phyloP scores from a whole-genome alignment of 2,113 vertebrate species.

The Triplophysa dalaica region DNA sequence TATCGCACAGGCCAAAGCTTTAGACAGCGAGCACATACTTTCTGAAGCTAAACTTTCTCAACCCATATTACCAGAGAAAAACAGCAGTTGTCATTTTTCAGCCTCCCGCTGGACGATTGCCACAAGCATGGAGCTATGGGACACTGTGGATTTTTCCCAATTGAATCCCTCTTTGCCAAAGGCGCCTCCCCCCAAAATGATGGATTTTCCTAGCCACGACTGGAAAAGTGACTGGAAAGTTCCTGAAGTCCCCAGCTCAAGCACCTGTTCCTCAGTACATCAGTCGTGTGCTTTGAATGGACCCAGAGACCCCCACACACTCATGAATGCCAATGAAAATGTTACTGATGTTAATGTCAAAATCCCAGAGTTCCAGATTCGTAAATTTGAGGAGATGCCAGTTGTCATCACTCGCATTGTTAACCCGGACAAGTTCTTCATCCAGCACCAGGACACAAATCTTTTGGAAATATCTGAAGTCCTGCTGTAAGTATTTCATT shows the following conservation, averaged over 20 bases:
- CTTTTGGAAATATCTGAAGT: slow-evolving; percentile 58
- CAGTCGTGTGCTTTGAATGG: not conserved
- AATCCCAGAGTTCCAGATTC: slow-evolving; percentile 67
- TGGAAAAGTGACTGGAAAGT: not conserved
- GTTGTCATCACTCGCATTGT: slow-evolving; percentile 69
- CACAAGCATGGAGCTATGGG: slow-evolving; percentile 73
- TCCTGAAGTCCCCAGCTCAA: slow-evolving; percentile 9
- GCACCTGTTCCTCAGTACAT: not conserved
- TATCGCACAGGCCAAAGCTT: too few relatives aligned
- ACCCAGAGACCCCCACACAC: not conserved
- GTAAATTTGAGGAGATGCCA: slow-evolving; percentile 69
- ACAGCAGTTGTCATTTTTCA: slow-evolving; percentile 46
- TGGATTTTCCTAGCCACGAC: not conserved
- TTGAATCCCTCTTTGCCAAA: not conserved
- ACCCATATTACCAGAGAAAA: slow-evolving; percentile 66
- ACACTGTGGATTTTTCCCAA: slow-evolving; percentile 65
- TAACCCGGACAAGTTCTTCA: slow-evolving; percentile 67
- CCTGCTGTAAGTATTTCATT: slow-evolving; percentile 60
- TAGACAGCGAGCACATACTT: too few relatives aligned
- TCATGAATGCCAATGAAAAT: not conserved
- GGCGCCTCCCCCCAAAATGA: not conserved
- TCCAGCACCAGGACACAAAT: slow-evolving; percentile 62
- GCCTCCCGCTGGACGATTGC: slow-evolving; percentile 66
- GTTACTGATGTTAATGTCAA: not conserved
- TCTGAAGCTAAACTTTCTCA: not conserved